phyloP scores from a whole-genome alignment of 2,797 vertebrate genomes.

The Leucoraja ocellata region DNA sequence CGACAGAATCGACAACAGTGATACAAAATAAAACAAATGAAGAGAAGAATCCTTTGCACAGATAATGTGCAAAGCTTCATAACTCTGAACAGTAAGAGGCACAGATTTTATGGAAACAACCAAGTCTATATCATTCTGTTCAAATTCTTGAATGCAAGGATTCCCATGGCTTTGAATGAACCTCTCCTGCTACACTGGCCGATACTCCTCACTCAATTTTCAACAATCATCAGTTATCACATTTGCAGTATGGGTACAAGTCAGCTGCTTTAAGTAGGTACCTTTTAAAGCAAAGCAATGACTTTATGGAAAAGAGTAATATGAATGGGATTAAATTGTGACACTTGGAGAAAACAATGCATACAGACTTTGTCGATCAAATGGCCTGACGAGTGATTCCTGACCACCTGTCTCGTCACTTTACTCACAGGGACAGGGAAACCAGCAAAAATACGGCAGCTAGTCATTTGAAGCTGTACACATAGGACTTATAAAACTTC shows the following conservation, averaged over 20 bases:
- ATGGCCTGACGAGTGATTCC: neutral
- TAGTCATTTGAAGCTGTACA: neutral
- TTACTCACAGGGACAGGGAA: neutral
- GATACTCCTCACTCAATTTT: too few relatives aligned
- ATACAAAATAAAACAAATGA: neutral
- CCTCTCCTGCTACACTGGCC: too few relatives aligned
- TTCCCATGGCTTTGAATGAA: too few relatives aligned
- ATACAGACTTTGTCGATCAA: neutral
- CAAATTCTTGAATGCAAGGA: too few relatives aligned
- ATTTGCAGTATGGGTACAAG: too few relatives aligned
- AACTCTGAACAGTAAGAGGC: too few relatives aligned
- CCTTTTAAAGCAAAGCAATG: neutral
- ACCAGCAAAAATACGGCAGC: neutral
- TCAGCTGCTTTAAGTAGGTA: too few relatives aligned
- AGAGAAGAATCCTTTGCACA: neutral
- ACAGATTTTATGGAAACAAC: too few relatives aligned
- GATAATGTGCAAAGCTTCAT: too few relatives aligned
- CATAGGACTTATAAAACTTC: neutral
- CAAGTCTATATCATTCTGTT: too few relatives aligned
- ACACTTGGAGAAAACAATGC: neutral
- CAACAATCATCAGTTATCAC: too few relatives aligned
- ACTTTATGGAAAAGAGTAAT: neutral
- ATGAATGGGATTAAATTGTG: neutral
- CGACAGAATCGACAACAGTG: neutral
- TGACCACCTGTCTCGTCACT: neutral